A percentile compares a stretch with the other conserved stretches of the same genome.
Conservation (phyloP, 2,113 vertebrate genomes). For the Dolichallabes microphthalmus region DNA sequence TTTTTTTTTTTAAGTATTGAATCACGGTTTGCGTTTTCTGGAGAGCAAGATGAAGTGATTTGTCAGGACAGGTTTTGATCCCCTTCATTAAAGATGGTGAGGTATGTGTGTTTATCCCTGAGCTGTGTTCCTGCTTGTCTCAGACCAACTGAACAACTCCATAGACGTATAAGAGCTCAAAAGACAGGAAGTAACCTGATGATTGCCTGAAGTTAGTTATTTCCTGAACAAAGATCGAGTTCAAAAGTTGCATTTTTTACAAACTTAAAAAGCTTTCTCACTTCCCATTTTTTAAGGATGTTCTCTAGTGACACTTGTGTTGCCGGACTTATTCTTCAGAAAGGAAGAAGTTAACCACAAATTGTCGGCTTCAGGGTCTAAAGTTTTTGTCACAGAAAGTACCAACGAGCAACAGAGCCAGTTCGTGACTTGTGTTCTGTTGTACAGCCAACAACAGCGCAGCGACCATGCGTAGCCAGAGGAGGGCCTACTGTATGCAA, state of each 20-base stretch:
- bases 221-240: not conserved
- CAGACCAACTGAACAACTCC: not conserved
- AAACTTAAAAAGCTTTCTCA: not conserved
- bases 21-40: not conserved
- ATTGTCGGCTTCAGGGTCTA: too few relatives aligned
- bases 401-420: too few relatives aligned
- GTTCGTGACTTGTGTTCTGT: too few relatives aligned
- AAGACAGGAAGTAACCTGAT: not conserved
- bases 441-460: too few relatives aligned
- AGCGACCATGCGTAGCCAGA: too few relatives aligned
- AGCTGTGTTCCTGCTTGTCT: slow-evolving; percentile 17
- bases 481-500: too few relatives aligned
- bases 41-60: not conserved
- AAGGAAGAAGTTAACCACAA: not conserved
- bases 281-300: not conserved
- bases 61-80: slow-evolving; percentile 49
- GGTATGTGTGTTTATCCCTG: not conserved
- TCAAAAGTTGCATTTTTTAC: not conserved
- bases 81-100: slow-evolving; percentile 13
- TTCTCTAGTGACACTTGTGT: not conserved
- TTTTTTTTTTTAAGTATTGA: not conserved
- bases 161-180: not conserved
- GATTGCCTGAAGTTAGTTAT: too few relatives aligned
- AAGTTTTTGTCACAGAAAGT: too few relatives aligned
- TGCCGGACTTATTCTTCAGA: not conserved